phyloP scores from a whole-genome alignment of 2,888 invertebrate genomes.

The Trichogramma dendrolimi region DNA sequence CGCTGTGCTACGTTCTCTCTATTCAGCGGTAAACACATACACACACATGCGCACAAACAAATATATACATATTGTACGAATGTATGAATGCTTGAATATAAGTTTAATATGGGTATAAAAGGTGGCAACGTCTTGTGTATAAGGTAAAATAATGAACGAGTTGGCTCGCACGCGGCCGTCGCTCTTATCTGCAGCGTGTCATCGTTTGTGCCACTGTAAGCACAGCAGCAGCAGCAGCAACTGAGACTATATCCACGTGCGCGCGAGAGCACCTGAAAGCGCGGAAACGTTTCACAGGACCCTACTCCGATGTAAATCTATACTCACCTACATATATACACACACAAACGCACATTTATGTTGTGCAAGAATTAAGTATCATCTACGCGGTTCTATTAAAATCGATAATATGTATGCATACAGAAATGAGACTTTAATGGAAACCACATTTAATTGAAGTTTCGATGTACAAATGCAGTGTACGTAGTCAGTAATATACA shows the following conservation, averaged over 20 bases:
- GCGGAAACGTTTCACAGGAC: constrained; percentile 16
- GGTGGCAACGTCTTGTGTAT: background rate
- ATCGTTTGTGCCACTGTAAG: constrained; percentile 4
- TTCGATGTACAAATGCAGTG: background rate
- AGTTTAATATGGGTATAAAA: constrained; percentile 12
- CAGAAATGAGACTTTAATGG: constrained; percentile 18
- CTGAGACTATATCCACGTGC: constrained; percentile 1
- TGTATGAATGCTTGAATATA: constrained; percentile 15
- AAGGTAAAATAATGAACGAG: background rate
- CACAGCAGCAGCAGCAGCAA: background rate
- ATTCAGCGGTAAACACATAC: no score
- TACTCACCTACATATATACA: no score
- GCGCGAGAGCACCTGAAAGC: constrained; percentile 15
- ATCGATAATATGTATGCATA: constrained; percentile 14
- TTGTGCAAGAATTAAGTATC: background rate
- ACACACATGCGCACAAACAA: background rate
- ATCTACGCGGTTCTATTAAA: constrained; percentile 18
- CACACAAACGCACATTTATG: no score
- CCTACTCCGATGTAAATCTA: constrained; percentile 13
- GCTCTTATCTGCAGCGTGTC: constrained; percentile 22
- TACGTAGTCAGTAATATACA: no score
- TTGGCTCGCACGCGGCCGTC: background rate
- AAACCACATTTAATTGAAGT: constrained; percentile 25
- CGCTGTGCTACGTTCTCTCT: no score
- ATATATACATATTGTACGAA: constrained; percentile 8